Evolutionary conservation across 2,888 invertebrate genomes (phyloP).

Genomic region (Hemistola chrysoprasaria): DNA sequence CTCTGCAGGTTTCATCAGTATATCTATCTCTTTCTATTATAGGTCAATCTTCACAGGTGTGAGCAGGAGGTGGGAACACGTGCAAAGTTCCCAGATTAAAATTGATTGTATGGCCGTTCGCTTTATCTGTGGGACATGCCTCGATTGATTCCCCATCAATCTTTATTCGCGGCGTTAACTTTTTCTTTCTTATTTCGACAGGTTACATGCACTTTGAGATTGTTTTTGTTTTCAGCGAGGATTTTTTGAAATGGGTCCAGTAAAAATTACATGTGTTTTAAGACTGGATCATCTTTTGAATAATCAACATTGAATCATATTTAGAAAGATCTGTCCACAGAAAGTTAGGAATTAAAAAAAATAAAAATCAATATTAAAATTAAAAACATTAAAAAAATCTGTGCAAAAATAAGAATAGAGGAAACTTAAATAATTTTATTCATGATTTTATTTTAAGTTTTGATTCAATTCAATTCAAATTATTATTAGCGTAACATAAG

Average conservation of each 20-base stretch:
- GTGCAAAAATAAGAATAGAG: no score
- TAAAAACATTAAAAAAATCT: no score
- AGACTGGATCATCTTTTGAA: no score
- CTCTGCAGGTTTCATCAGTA: constrained; percentile 50
- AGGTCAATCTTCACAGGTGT: constrained; percentile 12
- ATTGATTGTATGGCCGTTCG: constrained; percentile 75
- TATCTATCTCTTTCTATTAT: constrained; percentile 41
- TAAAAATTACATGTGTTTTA: constrained; percentile 7
- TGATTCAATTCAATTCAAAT: no score
- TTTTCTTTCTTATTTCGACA: constrained; percentile 47
- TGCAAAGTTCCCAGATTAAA: constrained; percentile 73
- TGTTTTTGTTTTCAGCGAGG: constrained; percentile 10
- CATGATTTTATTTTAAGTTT: no score
- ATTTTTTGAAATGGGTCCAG: background rate
- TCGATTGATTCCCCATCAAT: constrained; percentile 80
- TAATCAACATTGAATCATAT: no score
- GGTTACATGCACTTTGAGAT: constrained; percentile 25
- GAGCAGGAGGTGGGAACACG: constrained; percentile 47
- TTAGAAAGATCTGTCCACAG: no score
- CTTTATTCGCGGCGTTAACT: constrained; percentile 72
- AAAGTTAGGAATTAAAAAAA: no score
- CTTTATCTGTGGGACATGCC: constrained; percentile 68
- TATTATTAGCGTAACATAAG: no score
- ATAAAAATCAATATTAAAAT: no score
- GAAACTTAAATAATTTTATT: no score